A percentile compares a stretch with the other conserved stretches of the same genome.
These are phyloP conservation scores for Melanotaenia trifasciata DNA, from an alignment of 2,797 vertebrate genomes.

Conservation along the genomic window DNA sequence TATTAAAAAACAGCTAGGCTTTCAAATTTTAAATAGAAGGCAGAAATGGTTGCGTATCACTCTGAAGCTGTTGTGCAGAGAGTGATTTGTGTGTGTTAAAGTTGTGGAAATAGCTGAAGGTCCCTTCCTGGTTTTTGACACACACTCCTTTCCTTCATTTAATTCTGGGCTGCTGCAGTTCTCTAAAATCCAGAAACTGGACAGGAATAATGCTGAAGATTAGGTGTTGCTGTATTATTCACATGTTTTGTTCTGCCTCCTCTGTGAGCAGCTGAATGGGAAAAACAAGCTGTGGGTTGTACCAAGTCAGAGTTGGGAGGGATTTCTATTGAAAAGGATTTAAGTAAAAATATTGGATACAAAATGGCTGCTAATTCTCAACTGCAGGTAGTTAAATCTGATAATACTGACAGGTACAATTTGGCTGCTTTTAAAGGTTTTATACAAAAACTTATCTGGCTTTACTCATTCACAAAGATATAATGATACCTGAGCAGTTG, in stretches of 20 bases:
- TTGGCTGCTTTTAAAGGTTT: not conserved
- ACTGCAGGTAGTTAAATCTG: too few species aligned
- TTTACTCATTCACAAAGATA: not conserved
- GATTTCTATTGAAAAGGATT: not conserved
- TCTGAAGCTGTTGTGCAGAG: constrained; percentile 11
- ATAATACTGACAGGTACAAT: not conserved
- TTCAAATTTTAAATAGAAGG: constrained; percentile 46
- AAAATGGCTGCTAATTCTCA: not conserved
- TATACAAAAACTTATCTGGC: not conserved
- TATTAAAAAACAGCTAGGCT: constrained; percentile 32
- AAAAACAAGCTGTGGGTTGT: not conserved
- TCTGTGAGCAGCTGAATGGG: not conserved
- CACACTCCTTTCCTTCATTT: constrained; percentile 4
- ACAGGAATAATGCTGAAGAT: not conserved
- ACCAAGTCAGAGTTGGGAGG: not conserved
- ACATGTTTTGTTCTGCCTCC: not conserved
- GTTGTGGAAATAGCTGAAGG: constrained; percentile 28
- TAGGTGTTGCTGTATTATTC: not conserved
- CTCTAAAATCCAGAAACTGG: not conserved
- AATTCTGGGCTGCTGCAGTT: constrained; percentile 14
- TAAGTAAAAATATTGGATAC: not conserved
- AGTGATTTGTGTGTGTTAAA: constrained; percentile 4
- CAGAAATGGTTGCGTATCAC: constrained; percentile 48
- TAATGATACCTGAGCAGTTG: not conserved
- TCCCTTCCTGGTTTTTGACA: constrained; percentile 29